phyloP scores from a whole-genome alignment of 2,797 vertebrate genomes.

The Myiotriccus ornatus region DNA sequence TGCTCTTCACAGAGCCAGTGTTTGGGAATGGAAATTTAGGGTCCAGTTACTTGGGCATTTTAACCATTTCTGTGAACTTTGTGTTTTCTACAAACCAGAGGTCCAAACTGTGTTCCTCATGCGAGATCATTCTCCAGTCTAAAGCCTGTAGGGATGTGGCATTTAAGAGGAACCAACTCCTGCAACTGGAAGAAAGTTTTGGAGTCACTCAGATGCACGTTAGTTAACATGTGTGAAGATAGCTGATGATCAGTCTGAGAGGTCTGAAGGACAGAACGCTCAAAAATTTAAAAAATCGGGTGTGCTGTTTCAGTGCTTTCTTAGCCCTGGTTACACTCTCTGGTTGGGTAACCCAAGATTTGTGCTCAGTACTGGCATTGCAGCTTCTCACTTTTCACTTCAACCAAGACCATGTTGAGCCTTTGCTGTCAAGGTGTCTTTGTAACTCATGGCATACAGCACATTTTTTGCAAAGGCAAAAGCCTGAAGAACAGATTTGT shows the following conservation, averaged over 20 bases:
- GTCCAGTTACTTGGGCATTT: neutral
- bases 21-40: neutral
- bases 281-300: rapidly evolving
- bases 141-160: neutral
- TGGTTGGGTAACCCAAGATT: neutral
- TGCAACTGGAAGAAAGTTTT: neutral
- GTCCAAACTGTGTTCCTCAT: neutral
- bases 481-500: neutral
- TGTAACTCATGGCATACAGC: neutral
- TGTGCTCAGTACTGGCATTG: rapidly evolving
- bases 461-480: neutral
- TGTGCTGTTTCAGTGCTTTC: neutral
- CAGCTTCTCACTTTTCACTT: neutral
- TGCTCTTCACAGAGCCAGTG: neutral
- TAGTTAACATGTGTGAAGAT: neutral
- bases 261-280: neutral
- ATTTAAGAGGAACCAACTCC: neutral
- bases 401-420: rapidly evolving
- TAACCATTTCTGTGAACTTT: neutral
- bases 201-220: rapidly evolving
- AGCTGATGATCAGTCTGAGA: neutral
- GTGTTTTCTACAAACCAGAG: neutral
- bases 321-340: neutral
- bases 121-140: neutral
- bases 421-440: neutral